phyloP scores from a whole-genome alignment of 2,888 invertebrate species.

The Galerucella nymphaeae region DNA sequence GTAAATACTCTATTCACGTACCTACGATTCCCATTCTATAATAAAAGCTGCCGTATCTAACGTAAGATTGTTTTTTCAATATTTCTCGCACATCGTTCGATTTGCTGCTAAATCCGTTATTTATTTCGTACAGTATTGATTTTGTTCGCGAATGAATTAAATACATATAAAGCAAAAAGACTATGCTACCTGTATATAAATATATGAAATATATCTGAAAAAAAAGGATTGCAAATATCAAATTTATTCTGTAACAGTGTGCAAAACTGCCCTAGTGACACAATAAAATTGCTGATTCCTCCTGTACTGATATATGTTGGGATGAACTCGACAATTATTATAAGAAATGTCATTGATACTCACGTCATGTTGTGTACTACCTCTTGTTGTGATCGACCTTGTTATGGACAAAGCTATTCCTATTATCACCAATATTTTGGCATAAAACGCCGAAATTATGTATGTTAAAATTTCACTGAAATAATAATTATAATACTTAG shows the following conservation, averaged over 20 bases:
- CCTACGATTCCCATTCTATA: constrained; percentile 85
- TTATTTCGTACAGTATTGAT: constrained; percentile 46
- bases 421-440: constrained; percentile 84
- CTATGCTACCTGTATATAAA: constrained; percentile 80
- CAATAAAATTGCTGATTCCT: no score
- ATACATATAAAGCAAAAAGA: constrained; percentile 75
- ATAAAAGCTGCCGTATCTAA: constrained; percentile 87
- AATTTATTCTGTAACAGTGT: no score
- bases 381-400: constrained; percentile 82
- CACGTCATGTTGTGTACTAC: constrained; percentile 72
- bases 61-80: constrained; percentile 30
- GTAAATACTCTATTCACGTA: constrained; percentile 54
- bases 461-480: constrained; percentile 77
- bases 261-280: no score
- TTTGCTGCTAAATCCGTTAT: constrained; percentile 18
- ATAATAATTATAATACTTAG: constrained; percentile 41
- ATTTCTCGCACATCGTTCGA: constrained; percentile 15
- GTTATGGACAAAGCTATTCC: constrained; percentile 89
- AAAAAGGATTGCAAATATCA: no score
- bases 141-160: constrained; percentile 73
- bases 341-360: no score
- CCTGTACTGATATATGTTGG: no score
- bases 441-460: constrained; percentile 84
- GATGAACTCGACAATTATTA: no score
- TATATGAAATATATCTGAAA: constrained; percentile 85